These are phyloP conservation scores for Syngnathoides biaculeatus DNA, from an alignment of 2,113 vertebrate genomes.

Conservation along the genomic window DNA sequence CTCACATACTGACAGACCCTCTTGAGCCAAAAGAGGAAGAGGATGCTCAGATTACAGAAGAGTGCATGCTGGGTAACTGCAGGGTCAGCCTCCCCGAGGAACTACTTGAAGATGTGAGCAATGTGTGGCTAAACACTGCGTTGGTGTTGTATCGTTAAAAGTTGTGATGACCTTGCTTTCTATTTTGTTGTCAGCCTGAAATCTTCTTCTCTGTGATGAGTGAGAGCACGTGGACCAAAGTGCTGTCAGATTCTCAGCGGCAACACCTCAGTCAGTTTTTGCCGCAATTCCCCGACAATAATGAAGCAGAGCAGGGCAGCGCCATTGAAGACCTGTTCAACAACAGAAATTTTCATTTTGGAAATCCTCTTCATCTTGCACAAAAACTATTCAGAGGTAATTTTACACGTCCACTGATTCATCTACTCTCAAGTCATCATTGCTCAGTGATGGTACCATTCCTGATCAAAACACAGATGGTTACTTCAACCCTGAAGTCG, in stretches of 20 bases:
- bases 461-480: conserved; percentile 75
- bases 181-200: conserved; percentile 78
- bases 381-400: conserved; percentile 93
- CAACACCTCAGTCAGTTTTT: conserved; percentile 90
- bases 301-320: conserved; percentile 75
- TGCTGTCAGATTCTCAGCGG: conserved; percentile 83
- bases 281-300: conserved; percentile 84
- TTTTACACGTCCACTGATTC: not conserved
- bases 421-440: not conserved
- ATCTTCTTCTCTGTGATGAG: conserved; percentile 95
- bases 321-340: conserved; percentile 80
- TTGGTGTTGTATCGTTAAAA: not conserved
- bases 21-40: conserved; percentile 82
- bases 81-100: conserved; percentile 89
- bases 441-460: not conserved
- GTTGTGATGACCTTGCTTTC: not conserved
- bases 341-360: conserved; percentile 87
- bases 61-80: conserved; percentile 86
- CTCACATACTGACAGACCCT: conserved; percentile 88
- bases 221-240: conserved; percentile 86
- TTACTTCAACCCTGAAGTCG: conserved; percentile 94
- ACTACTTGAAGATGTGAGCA: conserved; percentile 91
- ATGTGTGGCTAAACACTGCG: not conserved
- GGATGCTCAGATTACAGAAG: conserved; percentile 84
- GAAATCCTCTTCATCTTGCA: conserved; percentile 89